A percentile compares a stretch with the other conserved stretches of the same genome.
Conservation (phyloP, 1,140 invertebrate species). For the Battus philenor region DNA sequence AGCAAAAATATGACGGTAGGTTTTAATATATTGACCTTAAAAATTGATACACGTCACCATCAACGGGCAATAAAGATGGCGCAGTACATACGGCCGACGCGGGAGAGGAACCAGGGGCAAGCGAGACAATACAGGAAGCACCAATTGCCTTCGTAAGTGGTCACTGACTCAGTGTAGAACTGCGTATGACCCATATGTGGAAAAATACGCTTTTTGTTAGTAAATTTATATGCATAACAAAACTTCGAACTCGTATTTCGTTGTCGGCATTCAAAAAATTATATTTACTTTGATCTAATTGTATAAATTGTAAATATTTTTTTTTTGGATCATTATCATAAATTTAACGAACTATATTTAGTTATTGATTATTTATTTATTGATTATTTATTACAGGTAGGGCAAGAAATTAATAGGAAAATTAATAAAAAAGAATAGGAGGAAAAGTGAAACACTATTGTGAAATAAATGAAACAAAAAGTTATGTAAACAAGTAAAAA, state of each 20-base stretch:
- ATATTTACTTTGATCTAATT: no score
- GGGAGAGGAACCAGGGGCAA: constrained; percentile 27
- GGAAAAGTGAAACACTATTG: no score
- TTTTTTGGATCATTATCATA: no score
- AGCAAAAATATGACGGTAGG: background rate
- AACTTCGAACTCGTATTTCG: background rate
- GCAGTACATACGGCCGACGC: constrained; percentile 23
- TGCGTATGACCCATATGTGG: constrained; percentile 55
- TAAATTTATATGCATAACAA: background rate
- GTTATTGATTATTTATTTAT: no score
- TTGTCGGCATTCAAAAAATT: no score
- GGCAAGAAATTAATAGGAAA: no score
- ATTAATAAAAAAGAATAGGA: no score
- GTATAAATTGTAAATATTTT: no score
- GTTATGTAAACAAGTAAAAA: no score
- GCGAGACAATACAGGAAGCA: constrained; percentile 43
- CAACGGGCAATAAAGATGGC: constrained; percentile 18
- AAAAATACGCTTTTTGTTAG: constrained; percentile 27
- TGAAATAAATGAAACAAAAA: no score
- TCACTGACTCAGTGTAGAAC: constrained; percentile 59
- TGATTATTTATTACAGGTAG: no score
- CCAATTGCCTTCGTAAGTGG: constrained; percentile 57
- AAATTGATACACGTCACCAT: constrained; percentile 26
- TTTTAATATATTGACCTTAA: constrained; percentile 25
- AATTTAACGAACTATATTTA: no score